Evolutionary conservation across 2,113 vertebrate genomes (phyloP).

Genomic region (Chionodraco myersi): DNA sequence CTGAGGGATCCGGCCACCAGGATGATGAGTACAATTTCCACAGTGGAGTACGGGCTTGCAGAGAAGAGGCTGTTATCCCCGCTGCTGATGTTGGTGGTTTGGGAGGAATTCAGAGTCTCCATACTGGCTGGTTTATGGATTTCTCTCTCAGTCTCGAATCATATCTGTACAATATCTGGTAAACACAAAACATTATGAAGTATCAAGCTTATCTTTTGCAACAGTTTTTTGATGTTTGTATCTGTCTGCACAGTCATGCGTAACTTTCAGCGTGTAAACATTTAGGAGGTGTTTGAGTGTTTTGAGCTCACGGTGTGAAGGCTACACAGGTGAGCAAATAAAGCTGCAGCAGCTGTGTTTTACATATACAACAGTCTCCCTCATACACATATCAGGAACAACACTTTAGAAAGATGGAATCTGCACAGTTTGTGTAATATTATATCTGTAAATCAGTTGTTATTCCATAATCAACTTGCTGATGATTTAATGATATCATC

Average conservation of each 20-base stretch:
- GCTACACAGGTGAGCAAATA: conserved; percentile 68
- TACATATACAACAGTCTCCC: conserved; percentile 30
- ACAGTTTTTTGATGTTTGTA: background rate
- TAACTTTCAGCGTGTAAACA: conserved; percentile 5
- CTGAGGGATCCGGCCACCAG: conserved; percentile 93
- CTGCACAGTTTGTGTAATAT: background rate
- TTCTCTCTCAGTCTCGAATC: conserved; percentile 36
- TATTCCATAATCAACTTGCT: background rate
- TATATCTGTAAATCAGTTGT: background rate
- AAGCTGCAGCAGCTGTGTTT: conserved; percentile 50
- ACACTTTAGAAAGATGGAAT: conserved; percentile 3
- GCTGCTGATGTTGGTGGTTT: conserved; percentile 43
- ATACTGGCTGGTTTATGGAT: conserved; percentile 60
- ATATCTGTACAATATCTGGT: conserved; percentile 41
- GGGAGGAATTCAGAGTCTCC: conserved; percentile 67
- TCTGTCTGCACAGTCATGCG: conserved; percentile 16
- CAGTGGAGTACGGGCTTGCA: conserved; percentile 86
- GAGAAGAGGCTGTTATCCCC: conserved; percentile 45
- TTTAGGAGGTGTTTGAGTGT: conserved; percentile 52
- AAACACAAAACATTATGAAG: conserved; percentile 10
- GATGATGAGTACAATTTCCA: conserved; percentile 92
- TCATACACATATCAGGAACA: conserved; percentile 30
- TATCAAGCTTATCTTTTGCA: background rate
- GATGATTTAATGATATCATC: background rate
- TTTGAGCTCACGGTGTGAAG: conserved; percentile 40